A percentile compares a stretch with the other conserved stretches of the same genome.
Evolutionary conservation across 2,888 invertebrate genomes (phyloP).

Genomic region (Hemicrepidius hirtus): DNA sequence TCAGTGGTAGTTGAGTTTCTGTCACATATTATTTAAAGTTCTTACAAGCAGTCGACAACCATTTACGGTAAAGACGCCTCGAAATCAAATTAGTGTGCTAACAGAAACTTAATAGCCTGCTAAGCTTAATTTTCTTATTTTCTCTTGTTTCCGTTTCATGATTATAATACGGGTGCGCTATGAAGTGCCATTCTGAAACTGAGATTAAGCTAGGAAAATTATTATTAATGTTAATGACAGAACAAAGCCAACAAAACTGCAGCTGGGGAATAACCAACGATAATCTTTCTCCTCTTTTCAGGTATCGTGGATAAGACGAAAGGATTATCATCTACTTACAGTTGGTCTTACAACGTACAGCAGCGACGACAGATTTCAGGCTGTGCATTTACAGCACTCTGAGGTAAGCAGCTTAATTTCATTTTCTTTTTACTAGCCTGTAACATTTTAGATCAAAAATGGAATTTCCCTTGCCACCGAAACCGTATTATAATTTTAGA

Average conservation of each 20-base stretch:
- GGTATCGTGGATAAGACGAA: constrained; percentile 91
- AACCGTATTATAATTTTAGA: constrained; percentile 7
- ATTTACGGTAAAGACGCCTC: no score
- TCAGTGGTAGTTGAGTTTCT: no score
- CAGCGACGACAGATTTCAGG: constrained; percentile 91
- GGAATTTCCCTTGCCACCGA: constrained; percentile 12
- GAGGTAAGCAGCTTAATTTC: constrained; percentile 75
- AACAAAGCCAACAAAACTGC: constrained; percentile 13
- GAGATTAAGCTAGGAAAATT: no score
- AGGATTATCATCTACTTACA: constrained; percentile 89
- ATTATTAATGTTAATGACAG: neutral
- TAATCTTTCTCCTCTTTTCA: constrained; percentile 67
- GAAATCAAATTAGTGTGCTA: no score
- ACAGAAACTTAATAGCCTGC: no score
- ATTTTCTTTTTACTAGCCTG: constrained; percentile 26
- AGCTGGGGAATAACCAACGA: constrained; percentile 1
- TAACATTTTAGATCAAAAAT: neutral
- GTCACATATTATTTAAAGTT: no score
- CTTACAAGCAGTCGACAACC: no score
- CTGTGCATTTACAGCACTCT: constrained; percentile 89
- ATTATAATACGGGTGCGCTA: no score
- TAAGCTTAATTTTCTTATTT: no score
- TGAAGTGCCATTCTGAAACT: neutral
- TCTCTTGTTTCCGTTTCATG: no score
- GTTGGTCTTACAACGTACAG: constrained; percentile 92